Evolutionary conservation across 2,797 vertebrate species (phyloP), one percentile per base, ranked within the genome.

Genomic region (Okamejei kenojei): DNA sequence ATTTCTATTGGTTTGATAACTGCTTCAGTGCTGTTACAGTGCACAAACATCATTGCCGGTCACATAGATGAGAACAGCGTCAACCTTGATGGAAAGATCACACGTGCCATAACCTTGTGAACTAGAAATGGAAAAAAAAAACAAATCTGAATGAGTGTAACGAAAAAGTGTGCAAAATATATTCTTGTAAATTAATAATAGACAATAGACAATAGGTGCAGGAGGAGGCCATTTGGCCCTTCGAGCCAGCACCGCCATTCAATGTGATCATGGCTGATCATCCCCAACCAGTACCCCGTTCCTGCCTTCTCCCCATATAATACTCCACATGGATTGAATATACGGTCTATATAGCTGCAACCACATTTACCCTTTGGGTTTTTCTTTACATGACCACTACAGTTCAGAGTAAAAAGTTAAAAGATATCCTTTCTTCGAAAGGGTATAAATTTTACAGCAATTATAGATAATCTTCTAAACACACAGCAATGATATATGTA

Each of bases 11-110:
- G 21, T 38, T 21, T 74, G 65, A 38, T 23, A 92, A 91, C 65
- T 68, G 17, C 7, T 90, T 38, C 65, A 73, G 68, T n/a, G n/a
- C n/a, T 88, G 45, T 92, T 38, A 92, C 17, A 26, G 35, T 92
- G 35, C 29, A 76, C 71, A 92, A 74, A 17, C 71, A 54, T 74
- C 68, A 91, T 23, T 91, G 19, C 23, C 54, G 26, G 38, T 58
- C 90, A 92, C 54, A 54, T 74, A 23, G 90, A 91, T 74, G 90
- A 74, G 90, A 74, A 91, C 38, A 74, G 9, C 71, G 71, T 38
- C 90, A 92, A 54, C 10, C 2, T 92, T 71, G 35, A 92, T 54
- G 71, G 35, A 92, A 76, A 11, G 29, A 21, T 73, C 38, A 45
- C 90, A 58, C 19, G 32, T 73, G 38, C 65, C 11, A 21, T 21